Base-by-base conservation (phyloP, 92 coral and sea anemone genomes). In the Metridium senile region DNA sequence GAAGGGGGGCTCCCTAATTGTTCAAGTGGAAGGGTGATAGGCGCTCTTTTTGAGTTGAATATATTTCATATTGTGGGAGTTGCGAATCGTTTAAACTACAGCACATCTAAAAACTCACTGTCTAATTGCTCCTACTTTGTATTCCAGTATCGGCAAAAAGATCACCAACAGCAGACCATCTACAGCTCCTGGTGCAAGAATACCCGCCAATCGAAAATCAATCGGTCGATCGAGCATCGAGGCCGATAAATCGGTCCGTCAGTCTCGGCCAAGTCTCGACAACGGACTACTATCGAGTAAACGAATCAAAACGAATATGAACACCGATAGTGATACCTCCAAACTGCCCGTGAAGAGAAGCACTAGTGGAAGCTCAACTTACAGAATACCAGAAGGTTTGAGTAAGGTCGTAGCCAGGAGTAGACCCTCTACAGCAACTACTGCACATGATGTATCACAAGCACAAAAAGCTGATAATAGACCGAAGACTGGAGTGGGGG, bases 401-500 rank as follows among this genome's bases (percentile, higher is more conserved):
- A 23, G 21, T 30, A 49, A 31, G 9, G 71, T 4, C 20, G 1
- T 11, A 3, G 34, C 49, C 32, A 33, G 21, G 13, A 57, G 33
- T 30, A 53, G 77, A 53, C 65, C 54, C 27, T 68, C 59, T 22
- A 46, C 54, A 18, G 68, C 66, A 17, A 19, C 25, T 8, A 76
- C 13, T 17, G 58, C 8, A 28, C 11, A 33, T 22, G 32, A 58
- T 28, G 53, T 7, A 29, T 39, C 69, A 1, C 11, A 10, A 3
- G 6, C 1, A 17, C 17, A n/a, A 21, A 20, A 28, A 32, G 56
- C 17, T 10, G 65, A 56, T 20, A 68, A 68, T 66, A 87, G 85
- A 26, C 91, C 88, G n/a, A 75, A 74, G 30, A 79, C 84, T 22
- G 63, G 6, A 4, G 49, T 77, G 13, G 78, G 77, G n/a, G 74